These are phyloP conservation scores for Orbicella faveolata DNA, from an alignment of 64 coral and sea anemone genomes.

Conservation along the genomic window DNA sequence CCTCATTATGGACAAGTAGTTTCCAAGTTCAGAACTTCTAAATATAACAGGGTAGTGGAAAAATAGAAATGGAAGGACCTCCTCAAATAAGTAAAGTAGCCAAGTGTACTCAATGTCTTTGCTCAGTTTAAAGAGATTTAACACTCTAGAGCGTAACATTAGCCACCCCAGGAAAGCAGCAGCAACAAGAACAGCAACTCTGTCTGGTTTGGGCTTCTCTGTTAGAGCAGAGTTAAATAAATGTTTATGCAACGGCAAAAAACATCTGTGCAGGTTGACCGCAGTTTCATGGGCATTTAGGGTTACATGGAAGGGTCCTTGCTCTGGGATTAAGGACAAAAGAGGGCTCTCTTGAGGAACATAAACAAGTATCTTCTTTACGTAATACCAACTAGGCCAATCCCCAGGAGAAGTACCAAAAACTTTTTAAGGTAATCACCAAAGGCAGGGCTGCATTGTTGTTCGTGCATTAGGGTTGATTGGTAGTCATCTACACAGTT, in stretches of 20 bases:
- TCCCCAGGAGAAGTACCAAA: conserved; percentile 40
- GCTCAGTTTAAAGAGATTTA: conserved; percentile 32
- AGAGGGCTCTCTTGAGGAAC: not conserved
- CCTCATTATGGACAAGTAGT: not conserved
- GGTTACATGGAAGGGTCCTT: conserved; percentile 33
- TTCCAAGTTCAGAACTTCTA: conserved; percentile 7
- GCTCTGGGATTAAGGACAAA: conserved; percentile 30
- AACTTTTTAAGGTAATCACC: conserved; percentile 20
- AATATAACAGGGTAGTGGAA: conserved; percentile 27
- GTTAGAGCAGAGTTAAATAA: conserved; percentile 41
- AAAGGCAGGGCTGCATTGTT: conserved; percentile 5
- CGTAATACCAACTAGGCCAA: conserved; percentile 34
- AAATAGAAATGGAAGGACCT: conserved; percentile 24
- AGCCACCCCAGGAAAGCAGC: conserved; percentile 42
- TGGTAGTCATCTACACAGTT: conserved; percentile 47
- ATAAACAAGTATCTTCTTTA: conserved; percentile 24
- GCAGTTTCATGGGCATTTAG: conserved; percentile 30
- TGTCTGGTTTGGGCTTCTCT: conserved; percentile 26
- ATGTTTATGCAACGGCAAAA: conserved; percentile 15
- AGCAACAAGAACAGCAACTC: not conserved
- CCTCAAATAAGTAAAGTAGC: conserved; percentile 46
- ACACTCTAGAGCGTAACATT: conserved; percentile 17
- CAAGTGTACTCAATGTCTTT: conserved; percentile 50
- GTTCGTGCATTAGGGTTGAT: conserved; percentile 14
- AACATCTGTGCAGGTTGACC: conserved; percentile 26